These are phyloP conservation scores for Drosophila paramelanica DNA, from an alignment of 2,888 invertebrate genomes.

Conservation along the genomic window DNA sequence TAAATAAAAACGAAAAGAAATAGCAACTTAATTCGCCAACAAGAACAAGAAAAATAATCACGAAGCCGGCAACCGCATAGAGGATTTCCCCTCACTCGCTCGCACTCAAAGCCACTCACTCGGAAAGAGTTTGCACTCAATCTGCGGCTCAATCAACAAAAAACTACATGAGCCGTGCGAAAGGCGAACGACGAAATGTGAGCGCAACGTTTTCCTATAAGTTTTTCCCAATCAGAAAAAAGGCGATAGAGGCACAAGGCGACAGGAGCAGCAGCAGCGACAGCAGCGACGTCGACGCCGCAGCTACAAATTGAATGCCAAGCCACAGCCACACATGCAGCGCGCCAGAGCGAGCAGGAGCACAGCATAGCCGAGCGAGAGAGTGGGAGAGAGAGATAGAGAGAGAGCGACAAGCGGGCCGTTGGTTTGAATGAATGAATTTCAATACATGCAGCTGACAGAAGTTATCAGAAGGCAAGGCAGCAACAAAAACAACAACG, in stretches of 20 bases:
- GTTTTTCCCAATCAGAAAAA: constrained; percentile 79
- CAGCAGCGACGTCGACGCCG: constrained; percentile 37
- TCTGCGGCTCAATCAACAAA: constrained; percentile 68
- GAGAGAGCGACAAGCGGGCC: constrained; percentile 39
- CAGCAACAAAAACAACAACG: constrained; percentile 17
- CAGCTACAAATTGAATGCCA: constrained; percentile 59
- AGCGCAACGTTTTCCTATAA: constrained; percentile 74
- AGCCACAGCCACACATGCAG: constrained; percentile 48
- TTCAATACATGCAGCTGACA: constrained; percentile 82
- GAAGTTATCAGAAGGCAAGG: constrained; percentile 61
- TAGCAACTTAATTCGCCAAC: constrained; percentile 49
- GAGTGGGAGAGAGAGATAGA: constrained; percentile 17
- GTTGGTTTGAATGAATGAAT: constrained; percentile 79
- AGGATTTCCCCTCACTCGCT: constrained; percentile 35
- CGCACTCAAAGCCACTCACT: constrained; percentile 7
- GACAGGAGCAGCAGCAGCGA: constrained; percentile 16
- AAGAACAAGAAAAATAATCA: constrained; percentile 29
- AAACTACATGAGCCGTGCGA: constrained; percentile 24
- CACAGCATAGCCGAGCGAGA: constrained; percentile 25
- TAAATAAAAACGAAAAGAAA: constrained; percentile 10
- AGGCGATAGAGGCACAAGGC: constrained; percentile 57
- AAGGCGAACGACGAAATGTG: constrained; percentile 32
- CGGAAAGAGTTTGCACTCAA: constrained; percentile 56
- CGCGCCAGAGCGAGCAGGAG: constrained; percentile 41
- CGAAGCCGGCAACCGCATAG: constrained; percentile 31